A percentile compares a stretch with the other conserved stretches of the same genome.
Conservation (phyloP, 2,113 vertebrate species). For the Trematocara stigmaticum region DNA sequence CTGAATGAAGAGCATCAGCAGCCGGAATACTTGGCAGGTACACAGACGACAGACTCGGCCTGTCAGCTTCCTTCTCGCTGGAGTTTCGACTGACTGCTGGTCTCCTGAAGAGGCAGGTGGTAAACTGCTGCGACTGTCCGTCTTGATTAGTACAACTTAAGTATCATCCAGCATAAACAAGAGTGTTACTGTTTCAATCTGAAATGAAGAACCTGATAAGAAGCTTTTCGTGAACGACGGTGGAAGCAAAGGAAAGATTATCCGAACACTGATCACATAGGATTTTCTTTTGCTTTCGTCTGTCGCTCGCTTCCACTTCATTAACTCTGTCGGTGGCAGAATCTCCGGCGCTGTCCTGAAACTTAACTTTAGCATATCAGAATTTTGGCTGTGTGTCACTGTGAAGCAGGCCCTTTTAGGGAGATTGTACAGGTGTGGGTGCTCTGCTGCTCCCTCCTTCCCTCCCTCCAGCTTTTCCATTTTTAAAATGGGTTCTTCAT, state of each 20-base stretch:
- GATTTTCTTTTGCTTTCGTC: not conserved
- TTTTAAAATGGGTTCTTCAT: not conserved
- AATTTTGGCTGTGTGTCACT: not conserved
- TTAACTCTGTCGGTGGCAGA: not conserved
- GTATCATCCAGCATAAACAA: not conserved
- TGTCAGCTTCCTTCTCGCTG: not conserved
- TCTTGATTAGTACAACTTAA: not conserved
- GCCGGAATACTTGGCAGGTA: not conserved
- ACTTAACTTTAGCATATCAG: not conserved
- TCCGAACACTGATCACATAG: not conserved
- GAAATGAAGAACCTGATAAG: not conserved
- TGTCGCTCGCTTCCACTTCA: not conserved
- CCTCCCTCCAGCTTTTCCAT: not conserved
- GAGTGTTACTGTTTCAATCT: not conserved
- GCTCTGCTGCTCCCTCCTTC: not conserved
- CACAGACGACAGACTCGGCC: not conserved
- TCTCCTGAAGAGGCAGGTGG: not conserved
- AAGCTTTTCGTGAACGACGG: not conserved
- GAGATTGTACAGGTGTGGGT: not conserved
- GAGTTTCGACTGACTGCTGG: not conserved
- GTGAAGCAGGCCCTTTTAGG: not conserved
- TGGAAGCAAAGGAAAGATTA: not conserved
- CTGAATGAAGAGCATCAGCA: not conserved
- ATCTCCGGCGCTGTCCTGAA: not conserved
- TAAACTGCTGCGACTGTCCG: not conserved